phyloP scores from a whole-genome alignment of 2,888 invertebrate genomes.

The Caradrina clavipalpis region DNA sequence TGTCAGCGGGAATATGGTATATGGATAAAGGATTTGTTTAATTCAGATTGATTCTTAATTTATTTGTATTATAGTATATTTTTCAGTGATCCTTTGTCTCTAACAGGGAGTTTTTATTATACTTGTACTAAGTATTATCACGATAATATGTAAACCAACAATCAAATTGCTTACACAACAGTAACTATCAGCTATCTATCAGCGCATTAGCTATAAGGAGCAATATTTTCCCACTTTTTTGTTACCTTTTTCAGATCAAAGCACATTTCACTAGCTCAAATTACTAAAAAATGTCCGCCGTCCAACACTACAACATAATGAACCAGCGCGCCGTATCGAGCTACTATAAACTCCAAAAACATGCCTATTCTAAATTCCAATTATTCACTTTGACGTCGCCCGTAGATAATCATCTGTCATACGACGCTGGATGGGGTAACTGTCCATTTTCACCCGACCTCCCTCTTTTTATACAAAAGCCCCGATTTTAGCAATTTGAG shows the following conservation, averaged over 20 bases:
- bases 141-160: not conserved
- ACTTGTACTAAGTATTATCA: not conserved
- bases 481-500: constrained; percentile 57
- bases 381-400: constrained; percentile 89
- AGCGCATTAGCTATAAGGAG: not conserved
- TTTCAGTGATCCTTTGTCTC: no score
- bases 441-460: constrained; percentile 76
- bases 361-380: constrained; percentile 85
- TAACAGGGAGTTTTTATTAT: no score
- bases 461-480: constrained; percentile 65
- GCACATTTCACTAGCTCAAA: constrained; percentile 29
- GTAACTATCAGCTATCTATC: no score
- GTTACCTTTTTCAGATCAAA: constrained; percentile 5
- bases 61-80: not conserved
- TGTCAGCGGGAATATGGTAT: no score
- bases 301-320: constrained; percentile 46
- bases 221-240: not conserved
- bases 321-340: constrained; percentile 51
- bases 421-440: constrained; percentile 79
- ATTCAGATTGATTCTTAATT: not conserved
- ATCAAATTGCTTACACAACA: not conserved
- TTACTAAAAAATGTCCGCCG: constrained; percentile 33
- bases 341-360: constrained; percentile 73
- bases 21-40: no score
- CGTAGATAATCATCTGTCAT: constrained; percentile 91